Base-by-base conservation (phyloP, 2,888 invertebrate genomes). In the Argyresthia albistria region DNA sequence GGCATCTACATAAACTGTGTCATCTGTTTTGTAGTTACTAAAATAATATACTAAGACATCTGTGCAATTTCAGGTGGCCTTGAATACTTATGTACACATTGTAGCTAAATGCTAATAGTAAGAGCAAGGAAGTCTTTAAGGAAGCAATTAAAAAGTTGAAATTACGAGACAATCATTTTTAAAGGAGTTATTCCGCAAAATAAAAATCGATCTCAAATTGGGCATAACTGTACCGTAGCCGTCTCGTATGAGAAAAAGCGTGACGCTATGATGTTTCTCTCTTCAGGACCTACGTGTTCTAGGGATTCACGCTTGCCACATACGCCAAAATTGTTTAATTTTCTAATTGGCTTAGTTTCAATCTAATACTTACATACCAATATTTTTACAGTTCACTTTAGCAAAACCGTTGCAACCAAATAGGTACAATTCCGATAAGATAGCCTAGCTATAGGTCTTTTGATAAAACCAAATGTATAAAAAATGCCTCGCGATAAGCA, bases 361-460 rank as follows among this genome's bases (percentile, higher is more conserved):
- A n/a, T n/a, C n/a, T n/a, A n/a, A n/a, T n/a, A n/a, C n/a, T n/a
- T n/a, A n/a, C n/a, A n/a, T n/a, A n/a, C n/a, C n/a, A n/a, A n/a
- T n/a, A n/a, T n/a, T n/a, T n/a, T n/a, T 4, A 46, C 46, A 46
- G 46, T 46, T 25, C 25, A 6, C 25, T 25, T 25, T 6, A 2
- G 6, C 25, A 25, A 25, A 25, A 25, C 25, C 25, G 25, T 25
- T 25, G 46, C 35, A 46, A 16, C 46, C 25, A 25, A 25, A 46
- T 46, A 46, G 46, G 46, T 46, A 46, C 46, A 35, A 25, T 45
- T 25, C 11, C 35, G 84, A 84, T 84, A 84, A 74, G 70, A 61
- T 86, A 70, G 76, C 79, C 84, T 86, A 86, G n/a, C n/a, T n/a
- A n/a, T n/a, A n/a, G 83, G 83, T 76, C 66, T 72, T 25, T 68